Conservation (phyloP, 2,797 vertebrate genomes). For the Erethizon dorsatum region DNA sequence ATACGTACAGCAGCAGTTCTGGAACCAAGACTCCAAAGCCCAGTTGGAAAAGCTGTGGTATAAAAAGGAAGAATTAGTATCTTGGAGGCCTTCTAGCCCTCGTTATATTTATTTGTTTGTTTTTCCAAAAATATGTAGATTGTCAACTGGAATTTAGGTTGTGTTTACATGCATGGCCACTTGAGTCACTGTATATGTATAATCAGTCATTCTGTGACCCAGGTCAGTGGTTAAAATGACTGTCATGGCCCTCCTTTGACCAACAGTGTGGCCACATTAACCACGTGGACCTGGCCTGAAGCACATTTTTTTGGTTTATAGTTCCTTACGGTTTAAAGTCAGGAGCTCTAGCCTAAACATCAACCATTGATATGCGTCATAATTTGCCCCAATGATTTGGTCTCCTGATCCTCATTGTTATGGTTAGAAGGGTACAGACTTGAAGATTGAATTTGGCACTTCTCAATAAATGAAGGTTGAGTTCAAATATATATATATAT, state of each 20-base stretch:
- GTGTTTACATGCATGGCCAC: constrained; percentile 9
- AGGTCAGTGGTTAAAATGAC: constrained; percentile 5
- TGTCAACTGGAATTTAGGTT: constrained; percentile 75
- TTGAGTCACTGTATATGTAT: neutral
- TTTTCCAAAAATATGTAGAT: constrained; percentile 58
- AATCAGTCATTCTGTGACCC: neutral
- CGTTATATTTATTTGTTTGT: constrained; percentile 39
- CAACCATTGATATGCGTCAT: neutral
- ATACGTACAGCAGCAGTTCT: constrained; percentile 13
- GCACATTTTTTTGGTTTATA: constrained; percentile 57
- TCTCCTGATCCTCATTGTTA: constrained; percentile 42
- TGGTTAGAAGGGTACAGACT: constrained; percentile 13
- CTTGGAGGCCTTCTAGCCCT: constrained; percentile 36
- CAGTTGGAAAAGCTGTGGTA: neutral
- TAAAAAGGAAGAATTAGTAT: constrained; percentile 9
- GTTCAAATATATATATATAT: neutral
- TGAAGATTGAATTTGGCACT: constrained; percentile 56
- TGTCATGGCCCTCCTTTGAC: neutral
- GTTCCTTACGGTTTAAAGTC: constrained; percentile 53
- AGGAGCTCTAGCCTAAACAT: constrained; percentile 46
- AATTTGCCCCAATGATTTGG: constrained; percentile 54
- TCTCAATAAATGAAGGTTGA: constrained; percentile 64
- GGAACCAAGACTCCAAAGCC: neutral
- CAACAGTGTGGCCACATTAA: neutral
- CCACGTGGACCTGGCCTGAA: constrained; percentile 24